phyloP scores from a whole-genome alignment of 2,888 invertebrate genomes.

The Chouioia cunea region DNA sequence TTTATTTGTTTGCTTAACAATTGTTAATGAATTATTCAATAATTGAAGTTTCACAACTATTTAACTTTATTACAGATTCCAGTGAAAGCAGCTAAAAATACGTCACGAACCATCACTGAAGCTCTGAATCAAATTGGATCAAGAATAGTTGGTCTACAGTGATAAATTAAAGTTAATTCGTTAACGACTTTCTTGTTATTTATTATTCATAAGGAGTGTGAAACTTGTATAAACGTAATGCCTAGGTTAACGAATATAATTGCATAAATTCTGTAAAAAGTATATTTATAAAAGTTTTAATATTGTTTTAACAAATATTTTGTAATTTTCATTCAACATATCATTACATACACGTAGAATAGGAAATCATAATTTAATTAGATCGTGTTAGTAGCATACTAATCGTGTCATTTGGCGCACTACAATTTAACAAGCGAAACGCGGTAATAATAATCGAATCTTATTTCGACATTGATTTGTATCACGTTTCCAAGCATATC shows the following conservation, averaged over 20 bases:
- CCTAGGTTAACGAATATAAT: conserved; percentile 41
- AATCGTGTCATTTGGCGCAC: conserved; percentile 9
- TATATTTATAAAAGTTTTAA: conserved; percentile 45
- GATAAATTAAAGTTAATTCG: conserved; percentile 10
- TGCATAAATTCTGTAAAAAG: conserved; percentile 45
- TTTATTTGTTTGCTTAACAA: background rate
- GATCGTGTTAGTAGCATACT: conserved; percentile 32
- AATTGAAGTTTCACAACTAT: background rate
- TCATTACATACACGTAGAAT: conserved; percentile 17
- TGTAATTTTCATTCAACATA: conserved; percentile 22
- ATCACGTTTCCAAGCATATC: conserved; percentile 20
- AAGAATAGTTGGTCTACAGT: conserved; percentile 72
- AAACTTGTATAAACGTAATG: conserved; percentile 43
- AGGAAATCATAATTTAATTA: conserved; percentile 1
- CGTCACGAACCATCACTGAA: conserved; percentile 71
- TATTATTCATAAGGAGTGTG: conserved; percentile 26
- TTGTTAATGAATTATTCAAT: background rate
- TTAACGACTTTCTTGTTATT: conserved; percentile 36
- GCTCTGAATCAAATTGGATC: conserved; percentile 74
- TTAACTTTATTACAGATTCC: conserved; percentile 70
- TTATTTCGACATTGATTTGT: conserved; percentile 15
- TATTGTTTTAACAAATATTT: conserved; percentile 37
- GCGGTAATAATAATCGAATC: conserved; percentile 11
- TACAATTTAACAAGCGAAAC: conserved; percentile 39
- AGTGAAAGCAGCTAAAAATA: conserved; percentile 69